These are phyloP conservation scores for Radopholus similis DNA, from an alignment of 1,140 invertebrate genomes.

Conservation along the genomic window DNA sequence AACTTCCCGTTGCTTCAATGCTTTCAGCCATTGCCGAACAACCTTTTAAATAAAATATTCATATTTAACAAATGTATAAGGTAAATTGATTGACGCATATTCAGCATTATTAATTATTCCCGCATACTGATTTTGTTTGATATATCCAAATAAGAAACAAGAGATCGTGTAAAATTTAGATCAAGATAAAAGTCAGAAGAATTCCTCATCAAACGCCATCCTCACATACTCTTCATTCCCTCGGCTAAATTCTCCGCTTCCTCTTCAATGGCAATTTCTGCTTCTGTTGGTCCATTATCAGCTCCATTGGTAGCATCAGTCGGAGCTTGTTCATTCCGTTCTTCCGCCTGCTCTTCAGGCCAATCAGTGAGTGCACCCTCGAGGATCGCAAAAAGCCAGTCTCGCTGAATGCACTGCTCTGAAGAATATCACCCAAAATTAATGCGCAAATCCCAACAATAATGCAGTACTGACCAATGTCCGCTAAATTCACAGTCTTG, in stretches of 20 bases:
- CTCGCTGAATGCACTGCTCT: constrained; percentile 17
- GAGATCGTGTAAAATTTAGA: not conserved
- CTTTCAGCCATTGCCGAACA: constrained; percentile 3
- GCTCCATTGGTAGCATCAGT: not conserved
- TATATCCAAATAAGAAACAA: not conserved
- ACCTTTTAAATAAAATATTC: not conserved
- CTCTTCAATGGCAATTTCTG: not conserved
- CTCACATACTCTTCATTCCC: not conserved
- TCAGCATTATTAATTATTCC: not conserved
- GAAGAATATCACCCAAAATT: constrained; percentile 1
- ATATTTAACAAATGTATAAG: not conserved
- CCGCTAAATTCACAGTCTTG: not conserved
- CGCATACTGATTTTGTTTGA: not conserved
- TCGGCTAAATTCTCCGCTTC: not conserved
- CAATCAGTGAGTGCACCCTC: constrained; percentile 16
- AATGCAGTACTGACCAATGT: constrained; percentile 3
- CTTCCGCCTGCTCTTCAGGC: constrained; percentile 9
- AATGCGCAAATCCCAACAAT: not conserved
- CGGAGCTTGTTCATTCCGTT: not conserved
- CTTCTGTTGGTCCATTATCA: not conserved
- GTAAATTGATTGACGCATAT: not conserved
- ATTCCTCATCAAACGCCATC: not conserved
- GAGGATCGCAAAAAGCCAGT: constrained; percentile 23
- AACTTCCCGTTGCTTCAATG: not conserved
- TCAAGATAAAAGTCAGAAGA: not conserved